These are phyloP conservation scores for Mesochorus sp. DNA, from an alignment of 2,888 invertebrate genomes.

Conservation along the genomic window DNA sequence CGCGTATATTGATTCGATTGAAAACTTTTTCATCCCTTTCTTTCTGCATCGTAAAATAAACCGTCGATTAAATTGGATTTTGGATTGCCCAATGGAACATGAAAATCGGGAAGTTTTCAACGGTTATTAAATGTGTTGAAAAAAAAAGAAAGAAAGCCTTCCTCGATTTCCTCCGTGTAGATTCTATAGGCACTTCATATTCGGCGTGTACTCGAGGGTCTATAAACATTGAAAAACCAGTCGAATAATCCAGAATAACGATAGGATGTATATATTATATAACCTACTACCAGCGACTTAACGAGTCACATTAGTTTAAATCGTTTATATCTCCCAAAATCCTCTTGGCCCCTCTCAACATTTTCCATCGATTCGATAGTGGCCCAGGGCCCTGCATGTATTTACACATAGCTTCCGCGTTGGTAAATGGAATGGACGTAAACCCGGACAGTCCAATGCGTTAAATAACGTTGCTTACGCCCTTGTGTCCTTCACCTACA, in stretches of 20 bases:
- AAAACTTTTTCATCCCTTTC: constrained; percentile 6
- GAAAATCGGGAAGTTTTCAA: constrained; percentile 11
- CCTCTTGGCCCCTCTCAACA: background rate
- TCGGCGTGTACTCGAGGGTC: background rate
- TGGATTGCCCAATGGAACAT: constrained; percentile 21
- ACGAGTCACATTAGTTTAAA: constrained; percentile 34
- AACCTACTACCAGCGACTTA: background rate
- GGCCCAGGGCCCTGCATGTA: background rate
- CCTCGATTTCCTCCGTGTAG: constrained; percentile 17
- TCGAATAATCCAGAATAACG: constrained; percentile 17
- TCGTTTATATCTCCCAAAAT: constrained; percentile 9
- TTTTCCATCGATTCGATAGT: constrained; percentile 27
- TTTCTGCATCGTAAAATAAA: constrained; percentile 19
- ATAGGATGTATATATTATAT: constrained; percentile 2
- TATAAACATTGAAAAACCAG: background rate
- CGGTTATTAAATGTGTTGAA: constrained; percentile 3
- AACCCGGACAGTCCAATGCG: background rate
- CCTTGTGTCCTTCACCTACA: background rate
- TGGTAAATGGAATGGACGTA: background rate
- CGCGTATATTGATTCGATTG: background rate
- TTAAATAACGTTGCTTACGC: background rate
- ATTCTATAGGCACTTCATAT: background rate
- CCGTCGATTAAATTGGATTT: constrained; percentile 8
- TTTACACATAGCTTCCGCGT: background rate
- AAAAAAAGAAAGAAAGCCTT: constrained; percentile 9